A percentile compares a stretch with the other conserved stretches of the same genome.
These are phyloP conservation scores for Haliclona indistincta DNA, from an alignment of 37 sponge, comb jelly and placozoan genomes.

Conservation along the genomic window DNA sequence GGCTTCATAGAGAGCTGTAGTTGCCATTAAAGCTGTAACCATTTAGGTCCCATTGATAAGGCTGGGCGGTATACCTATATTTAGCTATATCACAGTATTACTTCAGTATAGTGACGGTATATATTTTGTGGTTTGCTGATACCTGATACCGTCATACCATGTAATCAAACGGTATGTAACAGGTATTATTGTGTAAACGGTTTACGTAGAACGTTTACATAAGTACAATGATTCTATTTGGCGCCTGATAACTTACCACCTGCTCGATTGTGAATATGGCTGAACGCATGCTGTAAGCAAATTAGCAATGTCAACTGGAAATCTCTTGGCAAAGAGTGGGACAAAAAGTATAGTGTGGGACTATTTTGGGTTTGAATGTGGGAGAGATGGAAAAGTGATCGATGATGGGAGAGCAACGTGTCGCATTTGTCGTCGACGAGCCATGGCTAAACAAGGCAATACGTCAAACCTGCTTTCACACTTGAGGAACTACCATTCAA, in stretches of 20 bases:
- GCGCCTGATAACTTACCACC: too few relatives aligned
- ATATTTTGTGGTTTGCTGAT: too few relatives aligned
- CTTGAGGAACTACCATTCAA: slow-evolving; percentile 14
- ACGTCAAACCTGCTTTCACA: slow-evolving; percentile 39
- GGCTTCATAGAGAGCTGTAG: too few relatives aligned
- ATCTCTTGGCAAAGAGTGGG: slow-evolving; percentile 16
- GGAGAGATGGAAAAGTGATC: slow-evolving; percentile 2
- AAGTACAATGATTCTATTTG: too few relatives aligned
- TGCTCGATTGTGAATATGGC: too few relatives aligned
- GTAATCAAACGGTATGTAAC: not conserved
- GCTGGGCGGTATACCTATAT: slow-evolving; percentile 46
- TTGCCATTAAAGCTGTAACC: too few relatives aligned
- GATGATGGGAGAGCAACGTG: slow-evolving; percentile 20
- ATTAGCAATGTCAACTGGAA: too few relatives aligned
- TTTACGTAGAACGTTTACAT: too few relatives aligned
- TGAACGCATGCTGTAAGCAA: too few relatives aligned
- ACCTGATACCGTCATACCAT: not conserved
- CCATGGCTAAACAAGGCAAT: slow-evolving; percentile 20
- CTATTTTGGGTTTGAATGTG: not conserved
- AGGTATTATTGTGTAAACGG: too few relatives aligned
- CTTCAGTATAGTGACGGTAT: not conserved
- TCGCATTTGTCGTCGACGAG: slow-evolving; percentile 5
- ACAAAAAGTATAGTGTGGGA: slow-evolving; percentile 25
- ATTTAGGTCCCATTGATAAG: slow-evolving; percentile 2
- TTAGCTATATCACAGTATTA: slow-evolving; percentile 16